A percentile compares a stretch with the other conserved stretches of the same genome.
phyloP scores from a whole-genome alignment of 2,888 invertebrate species.

The Helleia helle region DNA sequence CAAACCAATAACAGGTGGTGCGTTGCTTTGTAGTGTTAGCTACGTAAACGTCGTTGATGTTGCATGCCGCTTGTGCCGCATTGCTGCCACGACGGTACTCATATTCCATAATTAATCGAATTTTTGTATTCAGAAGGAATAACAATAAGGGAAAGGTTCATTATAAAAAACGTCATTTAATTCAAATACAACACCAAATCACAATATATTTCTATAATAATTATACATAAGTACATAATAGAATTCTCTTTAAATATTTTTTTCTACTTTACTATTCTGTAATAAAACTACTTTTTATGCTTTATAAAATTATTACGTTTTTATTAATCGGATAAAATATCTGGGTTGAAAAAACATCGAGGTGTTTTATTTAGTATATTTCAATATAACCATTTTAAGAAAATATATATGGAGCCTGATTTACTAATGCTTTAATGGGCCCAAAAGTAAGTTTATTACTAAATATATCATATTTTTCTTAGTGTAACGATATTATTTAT shows the following conservation, averaged over 20 bases:
- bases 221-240: conserved; percentile 64
- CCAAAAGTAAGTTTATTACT: conserved; percentile 34
- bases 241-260: conserved; percentile 53
- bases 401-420: conserved; percentile 36
- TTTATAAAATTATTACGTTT: conserved; percentile 30
- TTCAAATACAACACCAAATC: conserved; percentile 74
- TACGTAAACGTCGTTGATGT: no score
- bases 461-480: conserved; percentile 16
- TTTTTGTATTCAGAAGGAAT: conserved; percentile 4
- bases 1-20: no score
- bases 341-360: conserved; percentile 17
- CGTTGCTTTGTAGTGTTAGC: no score
- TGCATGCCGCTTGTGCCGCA: no score
- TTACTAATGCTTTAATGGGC: conserved; percentile 37
- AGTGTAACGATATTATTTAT: conserved; percentile 20
- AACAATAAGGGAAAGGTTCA: conserved; percentile 52
- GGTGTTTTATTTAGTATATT: conserved; percentile 11
- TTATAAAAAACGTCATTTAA: conserved; percentile 68
- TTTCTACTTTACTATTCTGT: conserved; percentile 46
- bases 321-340: conserved; percentile 14
- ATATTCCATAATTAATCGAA: no score
- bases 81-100: no score
- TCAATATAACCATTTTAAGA: conserved; percentile 48
- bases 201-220: conserved; percentile 72
- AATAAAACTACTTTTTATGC: conserved; percentile 28